A percentile compares a stretch with the other conserved stretches of the same genome.
Conservation (phyloP, 2,113 vertebrate genomes). For the Malurus elegans region DNA sequence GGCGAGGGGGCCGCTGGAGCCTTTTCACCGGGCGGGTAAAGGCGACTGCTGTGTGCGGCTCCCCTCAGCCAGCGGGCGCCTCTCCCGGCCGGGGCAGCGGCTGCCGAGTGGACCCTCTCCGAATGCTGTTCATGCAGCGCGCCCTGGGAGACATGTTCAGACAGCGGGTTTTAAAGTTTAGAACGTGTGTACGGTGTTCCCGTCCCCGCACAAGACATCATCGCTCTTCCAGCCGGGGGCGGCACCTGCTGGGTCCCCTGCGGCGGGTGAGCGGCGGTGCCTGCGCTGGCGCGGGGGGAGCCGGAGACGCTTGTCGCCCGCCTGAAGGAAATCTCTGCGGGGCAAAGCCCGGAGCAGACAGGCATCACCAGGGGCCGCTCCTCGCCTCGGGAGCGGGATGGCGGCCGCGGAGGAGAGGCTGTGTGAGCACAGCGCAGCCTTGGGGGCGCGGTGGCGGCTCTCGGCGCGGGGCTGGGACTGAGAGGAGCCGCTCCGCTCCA, state of each 20-base stretch:
- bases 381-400: neutral
- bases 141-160: accelerated
- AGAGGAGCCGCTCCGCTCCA: neutral
- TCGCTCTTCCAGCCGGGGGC: neutral
- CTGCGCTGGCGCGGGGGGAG: neutral
- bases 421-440: accelerated
- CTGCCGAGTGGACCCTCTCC: neutral
- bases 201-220: neutral
- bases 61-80: neutral
- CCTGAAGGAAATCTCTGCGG: too few species aligned
- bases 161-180: neutral
- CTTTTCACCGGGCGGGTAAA: neutral
- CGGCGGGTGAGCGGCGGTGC: neutral
- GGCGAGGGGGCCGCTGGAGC: neutral
- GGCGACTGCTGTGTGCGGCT: neutral
- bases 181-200: neutral
- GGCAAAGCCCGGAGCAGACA: neutral
- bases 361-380: neutral
- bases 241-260: neutral
- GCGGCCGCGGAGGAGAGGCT: neutral
- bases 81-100: neutral
- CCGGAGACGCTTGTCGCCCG: accelerated
- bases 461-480: neutral
- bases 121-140: accelerated
- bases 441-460: neutral